phyloP scores from a whole-genome alignment of 30 jellyfish, hydroid and myxozoan species.

The Hydra vulgaris region DNA sequence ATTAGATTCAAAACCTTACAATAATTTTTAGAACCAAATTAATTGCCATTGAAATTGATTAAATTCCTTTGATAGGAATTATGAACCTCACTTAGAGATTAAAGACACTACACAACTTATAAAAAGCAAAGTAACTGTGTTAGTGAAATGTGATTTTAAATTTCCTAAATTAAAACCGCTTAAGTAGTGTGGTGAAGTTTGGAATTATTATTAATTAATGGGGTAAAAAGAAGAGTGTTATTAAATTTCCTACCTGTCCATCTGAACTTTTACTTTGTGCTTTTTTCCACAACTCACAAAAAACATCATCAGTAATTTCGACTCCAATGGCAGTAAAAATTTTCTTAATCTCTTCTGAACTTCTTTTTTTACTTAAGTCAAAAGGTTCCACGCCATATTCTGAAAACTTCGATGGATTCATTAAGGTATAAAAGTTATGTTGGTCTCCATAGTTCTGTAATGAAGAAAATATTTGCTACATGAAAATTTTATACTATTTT shows the following conservation, averaged over 20 bases:
- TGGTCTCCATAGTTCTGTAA: constrained; percentile 92
- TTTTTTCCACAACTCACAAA: constrained; percentile 63
- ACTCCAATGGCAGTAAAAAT: constrained; percentile 81
- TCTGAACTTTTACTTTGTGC: constrained; percentile 39
- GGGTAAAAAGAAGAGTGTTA: neutral
- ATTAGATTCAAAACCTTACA: too few relatives aligned
- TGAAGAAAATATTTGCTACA: neutral
- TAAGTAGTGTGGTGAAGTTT: too few relatives aligned
- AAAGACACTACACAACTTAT: too few relatives aligned
- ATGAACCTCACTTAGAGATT: too few relatives aligned
- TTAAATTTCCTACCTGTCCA: constrained; percentile 47
- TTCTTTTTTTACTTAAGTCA: constrained; percentile 65
- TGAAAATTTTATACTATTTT: too few relatives aligned
- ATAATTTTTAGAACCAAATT: too few relatives aligned
- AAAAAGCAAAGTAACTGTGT: too few relatives aligned
- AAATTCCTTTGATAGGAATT: too few relatives aligned
- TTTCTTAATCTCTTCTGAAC: constrained; percentile 52
- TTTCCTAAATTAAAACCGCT: too few relatives aligned
- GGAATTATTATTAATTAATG: too few relatives aligned
- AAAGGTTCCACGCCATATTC: constrained; percentile 69
- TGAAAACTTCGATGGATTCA: constrained; percentile 82
- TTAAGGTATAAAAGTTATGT: constrained; percentile 67
- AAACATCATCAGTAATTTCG: constrained; percentile 67
- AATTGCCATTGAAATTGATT: too few relatives aligned
- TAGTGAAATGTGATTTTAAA: too few relatives aligned